Base-by-base conservation (phyloP, 2,113 vertebrate genomes). In the Carassius carassius region DNA sequence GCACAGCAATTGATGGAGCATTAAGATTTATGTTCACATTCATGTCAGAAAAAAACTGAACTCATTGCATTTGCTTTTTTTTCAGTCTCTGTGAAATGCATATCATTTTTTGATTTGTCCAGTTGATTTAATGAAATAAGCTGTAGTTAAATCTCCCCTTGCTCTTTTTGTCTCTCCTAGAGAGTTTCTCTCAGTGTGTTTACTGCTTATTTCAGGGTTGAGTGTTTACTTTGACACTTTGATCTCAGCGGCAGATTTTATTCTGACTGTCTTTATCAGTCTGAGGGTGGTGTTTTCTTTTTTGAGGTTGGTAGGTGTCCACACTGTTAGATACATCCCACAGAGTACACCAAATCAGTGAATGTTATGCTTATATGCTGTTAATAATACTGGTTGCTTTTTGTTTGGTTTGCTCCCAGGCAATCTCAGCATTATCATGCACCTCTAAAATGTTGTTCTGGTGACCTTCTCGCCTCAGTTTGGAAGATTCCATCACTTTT, bases 291-390 rank as follows among this genome's bases (percentile, higher is more conserved):
- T 56, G 41, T 82, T 82, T 82, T 12, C 19, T 67, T 72, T 70
- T 82, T 29, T 82, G 65, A 82, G 78, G 41, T 51, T 49, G 25
- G 62, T 81, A 81, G 41, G 78, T 67, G 80, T 56, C 65, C 80
- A n/a, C 11, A 70, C 65, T 72, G 80, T 70, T 69, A 70, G 44
- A n/a, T 72, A 37, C 65, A 1, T 32, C 80, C 80, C 78, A 81
- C 78, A 81, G 78, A 81, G 78, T 67, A 8, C 17, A 81, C 23
- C 62, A 47, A 82, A 23, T 70, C 65, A 56, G 44, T 72, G 49
- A 44, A 35, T 70, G 44, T 37, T 70, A 35, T n/a, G 80, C 47
- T 70, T 56, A 32, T 82, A 72, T 70, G 29, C 35, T 70, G 44
- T 51, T 72, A 82, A 82, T 72, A 70, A 70, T 56, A 19, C 49